phyloP scores from a whole-genome alignment of 2,888 invertebrate genomes.

The Cosmia trapezina region DNA sequence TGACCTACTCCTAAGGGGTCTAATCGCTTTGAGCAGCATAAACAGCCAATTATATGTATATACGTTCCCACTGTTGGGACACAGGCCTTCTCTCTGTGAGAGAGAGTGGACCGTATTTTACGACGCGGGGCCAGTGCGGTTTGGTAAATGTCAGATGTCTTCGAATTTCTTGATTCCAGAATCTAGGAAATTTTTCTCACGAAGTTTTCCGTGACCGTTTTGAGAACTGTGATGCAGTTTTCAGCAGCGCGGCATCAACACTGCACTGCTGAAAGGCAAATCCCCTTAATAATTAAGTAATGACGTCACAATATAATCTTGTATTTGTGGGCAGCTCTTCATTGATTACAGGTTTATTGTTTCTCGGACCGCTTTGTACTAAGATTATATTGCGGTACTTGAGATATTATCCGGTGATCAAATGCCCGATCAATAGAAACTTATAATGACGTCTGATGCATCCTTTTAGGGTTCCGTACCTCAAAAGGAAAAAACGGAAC shows the following conservation, averaged over 20 bases:
- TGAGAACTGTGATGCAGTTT: not conserved
- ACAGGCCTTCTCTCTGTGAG: too few species aligned
- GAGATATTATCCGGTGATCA: constrained; percentile 25
- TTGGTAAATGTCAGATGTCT: too few species aligned
- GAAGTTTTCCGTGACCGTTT: not conserved
- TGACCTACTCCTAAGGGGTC: not conserved
- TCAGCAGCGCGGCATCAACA: not conserved
- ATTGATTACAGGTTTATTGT: constrained; percentile 38
- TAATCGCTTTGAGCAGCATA: not conserved
- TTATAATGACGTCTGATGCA: constrained; percentile 28
- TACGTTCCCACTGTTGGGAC: not conserved
- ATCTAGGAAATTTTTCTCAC: not conserved
- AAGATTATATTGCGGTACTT: constrained; percentile 24
- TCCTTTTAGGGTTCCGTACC: too few species aligned
- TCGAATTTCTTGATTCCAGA: not conserved
- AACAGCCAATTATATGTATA: not conserved
- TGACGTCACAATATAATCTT: constrained; percentile 14
- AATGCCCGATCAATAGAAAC: constrained; percentile 22
- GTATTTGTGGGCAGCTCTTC: constrained; percentile 9
- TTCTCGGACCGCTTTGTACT: constrained; percentile 12
- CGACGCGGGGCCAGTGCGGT: not conserved
- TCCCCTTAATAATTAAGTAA: constrained; percentile 5
- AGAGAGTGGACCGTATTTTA: not conserved
- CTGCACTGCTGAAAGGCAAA: not conserved
- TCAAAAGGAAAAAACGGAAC: too few species aligned